Evolutionary conservation across 2,888 invertebrate species (phyloP).

Genomic region (Callyntrura sp.): DNA sequence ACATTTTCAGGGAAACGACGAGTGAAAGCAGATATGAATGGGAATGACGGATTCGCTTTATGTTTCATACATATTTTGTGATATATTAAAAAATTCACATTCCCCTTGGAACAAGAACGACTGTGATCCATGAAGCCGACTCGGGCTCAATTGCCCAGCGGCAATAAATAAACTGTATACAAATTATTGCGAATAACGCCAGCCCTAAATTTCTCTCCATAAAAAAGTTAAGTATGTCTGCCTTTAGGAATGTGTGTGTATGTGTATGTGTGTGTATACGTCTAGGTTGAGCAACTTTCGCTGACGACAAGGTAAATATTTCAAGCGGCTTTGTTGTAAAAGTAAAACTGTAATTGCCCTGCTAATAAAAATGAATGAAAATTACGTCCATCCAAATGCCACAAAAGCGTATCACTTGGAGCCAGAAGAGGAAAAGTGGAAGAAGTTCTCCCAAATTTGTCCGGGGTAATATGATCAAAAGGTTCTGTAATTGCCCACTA

Average conservation of each 20-base stretch:
- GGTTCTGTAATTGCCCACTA: not conserved
- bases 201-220: not conserved
- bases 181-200: constrained; percentile 3
- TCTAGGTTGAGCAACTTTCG: not conserved
- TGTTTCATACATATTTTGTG: constrained; percentile 3
- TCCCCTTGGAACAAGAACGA: constrained; percentile 7
- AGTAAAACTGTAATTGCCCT: constrained; percentile 44
- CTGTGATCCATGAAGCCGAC: not conserved
- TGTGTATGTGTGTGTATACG: no score
- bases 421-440: constrained; percentile 12
- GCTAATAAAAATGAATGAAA: constrained; percentile 48
- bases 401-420: constrained; percentile 22
- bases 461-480: constrained; percentile 27
- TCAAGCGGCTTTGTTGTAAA: not conserved
- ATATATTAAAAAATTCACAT: constrained; percentile 42
- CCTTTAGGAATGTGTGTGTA: no score
- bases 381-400: constrained; percentile 12
- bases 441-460: not conserved
- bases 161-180: not conserved
- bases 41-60: constrained; percentile 66
- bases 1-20: not conserved
- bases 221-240: not conserved
- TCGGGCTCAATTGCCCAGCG: constrained; percentile 18
- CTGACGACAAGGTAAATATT: not conserved
- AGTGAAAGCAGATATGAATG: constrained; percentile 29